Evolutionary conservation across 2,797 vertebrate species (phyloP).

Genomic region (Malurus splendens): DNA sequence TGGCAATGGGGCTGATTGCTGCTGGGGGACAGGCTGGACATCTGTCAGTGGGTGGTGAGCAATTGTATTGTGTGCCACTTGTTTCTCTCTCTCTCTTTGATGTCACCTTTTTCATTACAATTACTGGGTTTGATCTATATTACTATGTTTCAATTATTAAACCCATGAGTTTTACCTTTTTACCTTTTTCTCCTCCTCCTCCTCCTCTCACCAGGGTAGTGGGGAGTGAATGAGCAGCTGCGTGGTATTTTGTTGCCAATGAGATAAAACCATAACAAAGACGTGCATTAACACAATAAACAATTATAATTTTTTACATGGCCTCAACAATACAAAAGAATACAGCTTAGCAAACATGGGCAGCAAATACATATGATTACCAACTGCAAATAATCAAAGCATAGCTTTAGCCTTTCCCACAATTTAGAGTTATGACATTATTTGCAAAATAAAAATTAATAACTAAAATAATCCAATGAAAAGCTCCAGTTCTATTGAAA

Average conservation of each 20-base stretch:
- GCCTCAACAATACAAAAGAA: not conserved
- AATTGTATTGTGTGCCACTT: not conserved
- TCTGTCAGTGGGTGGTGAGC: rapidly evolving
- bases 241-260: rapidly evolving
- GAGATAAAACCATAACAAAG: not conserved
- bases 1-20: not conserved
- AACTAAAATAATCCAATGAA: not conserved
- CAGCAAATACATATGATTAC: not conserved
- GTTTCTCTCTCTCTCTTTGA: not conserved
- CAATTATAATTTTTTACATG: not conserved
- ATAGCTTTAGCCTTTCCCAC: not conserved
- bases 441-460: not conserved
- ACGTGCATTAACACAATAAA: not conserved
- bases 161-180: not conserved
- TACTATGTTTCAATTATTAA: not conserved
- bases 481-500: not conserved
- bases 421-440: not conserved
- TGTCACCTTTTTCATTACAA: not conserved
- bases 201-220: not conserved
- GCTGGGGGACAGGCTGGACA: not conserved
- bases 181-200: not conserved
- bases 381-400: not conserved
- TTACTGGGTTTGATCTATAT: not conserved
- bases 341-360: not conserved
- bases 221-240: rapidly evolving